A percentile compares a stretch with the other conserved stretches of the same genome.
phyloP scores from a whole-genome alignment of 2,797 vertebrate genomes.

The Poeciliopsis gracilis region DNA sequence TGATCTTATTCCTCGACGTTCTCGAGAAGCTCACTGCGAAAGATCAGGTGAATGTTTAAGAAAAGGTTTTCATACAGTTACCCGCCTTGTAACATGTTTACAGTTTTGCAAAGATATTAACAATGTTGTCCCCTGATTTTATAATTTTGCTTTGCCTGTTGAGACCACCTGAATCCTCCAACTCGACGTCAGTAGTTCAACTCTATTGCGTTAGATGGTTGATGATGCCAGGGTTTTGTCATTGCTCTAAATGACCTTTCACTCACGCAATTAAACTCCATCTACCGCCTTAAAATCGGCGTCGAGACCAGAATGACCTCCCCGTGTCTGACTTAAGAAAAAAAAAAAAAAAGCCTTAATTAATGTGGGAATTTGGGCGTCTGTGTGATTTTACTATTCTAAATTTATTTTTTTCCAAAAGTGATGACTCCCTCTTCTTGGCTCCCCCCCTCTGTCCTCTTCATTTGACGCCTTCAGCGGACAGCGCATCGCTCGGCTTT shows the following conservation, averaged over 20 bases:
- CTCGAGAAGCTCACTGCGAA: neutral
- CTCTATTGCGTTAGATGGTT: neutral
- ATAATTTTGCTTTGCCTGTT: neutral
- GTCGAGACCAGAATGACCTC: slow-evolving; percentile 1
- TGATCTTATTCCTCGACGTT: neutral
- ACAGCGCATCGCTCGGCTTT: slow-evolving; percentile 50
- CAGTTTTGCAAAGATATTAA: neutral
- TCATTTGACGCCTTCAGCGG: slow-evolving; percentile 47
- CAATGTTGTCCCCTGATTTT: neutral
- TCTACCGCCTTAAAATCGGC: neutral
- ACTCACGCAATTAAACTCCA: neutral
- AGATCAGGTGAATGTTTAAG: neutral
- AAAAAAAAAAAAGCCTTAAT: slow-evolving; percentile 20
- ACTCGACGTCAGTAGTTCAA: neutral
- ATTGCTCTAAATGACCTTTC: slow-evolving; percentile 9
- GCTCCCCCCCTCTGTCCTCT: slow-evolving; percentile 48
- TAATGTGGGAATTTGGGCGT: slow-evolving; percentile 23
- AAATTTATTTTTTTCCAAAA: neutral
- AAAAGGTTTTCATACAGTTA: neutral
- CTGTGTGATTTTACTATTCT: too few species aligned
- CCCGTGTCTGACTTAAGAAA: slow-evolving; percentile 29
- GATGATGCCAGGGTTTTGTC: neutral
- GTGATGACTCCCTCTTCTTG: slow-evolving; percentile 20
- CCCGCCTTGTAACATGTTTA: neutral
- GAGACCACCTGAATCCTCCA: neutral